These are phyloP conservation scores for Tribolium freemani DNA, from an alignment of 2,888 invertebrate genomes.

Conservation along the genomic window DNA sequence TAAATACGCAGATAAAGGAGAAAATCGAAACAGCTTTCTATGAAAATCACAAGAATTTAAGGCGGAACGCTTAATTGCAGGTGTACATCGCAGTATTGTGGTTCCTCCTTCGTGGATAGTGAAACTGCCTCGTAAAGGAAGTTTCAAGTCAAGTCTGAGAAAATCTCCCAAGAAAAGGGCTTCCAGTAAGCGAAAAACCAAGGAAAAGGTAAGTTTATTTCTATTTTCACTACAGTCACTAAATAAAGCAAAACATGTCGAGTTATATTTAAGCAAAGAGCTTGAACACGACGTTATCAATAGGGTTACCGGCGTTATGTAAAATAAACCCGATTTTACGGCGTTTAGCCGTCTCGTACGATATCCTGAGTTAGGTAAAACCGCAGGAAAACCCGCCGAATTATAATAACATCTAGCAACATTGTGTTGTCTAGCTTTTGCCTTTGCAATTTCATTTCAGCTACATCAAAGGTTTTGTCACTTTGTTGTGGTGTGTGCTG, in stretches of 20 bases:
- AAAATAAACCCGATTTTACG: not conserved
- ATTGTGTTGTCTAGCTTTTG: not conserved
- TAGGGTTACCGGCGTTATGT: not conserved
- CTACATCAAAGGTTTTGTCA: not conserved
- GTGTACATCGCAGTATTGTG: constrained; percentile 88
- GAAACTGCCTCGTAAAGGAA: constrained; percentile 89
- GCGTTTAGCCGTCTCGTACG: not conserved
- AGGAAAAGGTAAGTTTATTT: constrained; percentile 67
- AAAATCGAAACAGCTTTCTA: too few relatives aligned
- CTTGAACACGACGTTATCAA: too few relatives aligned
- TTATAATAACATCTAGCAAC: not conserved
- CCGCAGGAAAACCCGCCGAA: not conserved
- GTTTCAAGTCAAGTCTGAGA: constrained; percentile 88
- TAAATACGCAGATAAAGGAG: too few relatives aligned
- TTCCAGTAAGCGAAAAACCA: constrained; percentile 67
- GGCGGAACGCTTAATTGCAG: constrained; percentile 64
- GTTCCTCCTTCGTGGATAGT: constrained; percentile 99
- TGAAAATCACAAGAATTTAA: constrained; percentile 42
- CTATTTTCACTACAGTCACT: too few relatives aligned
- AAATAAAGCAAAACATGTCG: too few relatives aligned
- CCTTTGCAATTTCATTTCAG: not conserved
- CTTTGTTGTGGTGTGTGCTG: not conserved
- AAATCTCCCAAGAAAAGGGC: constrained; percentile 84
- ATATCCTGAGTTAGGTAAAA: not conserved
- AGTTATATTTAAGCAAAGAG: too few relatives aligned